Conservation (phyloP, 2,888 invertebrate species). For the Serrognathus titanus region DNA sequence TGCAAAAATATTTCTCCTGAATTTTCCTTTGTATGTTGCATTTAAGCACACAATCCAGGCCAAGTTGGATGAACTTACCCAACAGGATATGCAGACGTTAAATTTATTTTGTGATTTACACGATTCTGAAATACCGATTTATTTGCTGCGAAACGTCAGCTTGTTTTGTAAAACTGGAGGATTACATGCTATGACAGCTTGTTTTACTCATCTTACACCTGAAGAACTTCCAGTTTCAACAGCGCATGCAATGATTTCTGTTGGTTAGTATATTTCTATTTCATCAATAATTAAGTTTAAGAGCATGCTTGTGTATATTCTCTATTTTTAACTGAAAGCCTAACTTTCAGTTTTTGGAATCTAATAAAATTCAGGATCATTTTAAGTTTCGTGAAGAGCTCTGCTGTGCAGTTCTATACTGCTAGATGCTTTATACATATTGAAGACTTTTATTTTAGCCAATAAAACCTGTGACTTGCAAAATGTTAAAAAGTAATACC, state of each 20-base stretch:
- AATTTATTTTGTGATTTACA: constrained; percentile 86
- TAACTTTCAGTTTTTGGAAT: too few species aligned
- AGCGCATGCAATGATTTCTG: constrained; percentile 88
- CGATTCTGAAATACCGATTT: constrained; percentile 89
- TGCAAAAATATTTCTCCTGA: constrained; percentile 83
- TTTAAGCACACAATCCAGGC: constrained; percentile 81
- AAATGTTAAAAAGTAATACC: too few species aligned
- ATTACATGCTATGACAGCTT: constrained; percentile 79
- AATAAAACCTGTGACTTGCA: too few species aligned
- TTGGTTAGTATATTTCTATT: constrained; percentile 46
- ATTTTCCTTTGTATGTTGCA: constrained; percentile 85
- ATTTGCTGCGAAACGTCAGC: constrained; percentile 86
- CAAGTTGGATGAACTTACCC: constrained; percentile 76
- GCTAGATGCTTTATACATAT: too few species aligned
- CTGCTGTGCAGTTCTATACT: too few species aligned
- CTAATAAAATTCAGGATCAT: too few species aligned
- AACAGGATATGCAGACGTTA: constrained; percentile 77
- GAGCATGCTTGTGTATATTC: too few species aligned
- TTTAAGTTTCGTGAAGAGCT: too few species aligned
- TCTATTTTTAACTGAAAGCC: too few species aligned
- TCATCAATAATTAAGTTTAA: too few species aligned
- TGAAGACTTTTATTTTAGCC: too few species aligned
- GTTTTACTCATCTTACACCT: constrained; percentile 75
- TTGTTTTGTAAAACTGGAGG: constrained; percentile 91
- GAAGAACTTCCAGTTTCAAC: constrained; percentile 77